Evolutionary conservation across 1,140 invertebrate species (phyloP), one percentile per base, ranked within the genome.

Genomic region (Parasteatoda tepidariorum): DNA sequence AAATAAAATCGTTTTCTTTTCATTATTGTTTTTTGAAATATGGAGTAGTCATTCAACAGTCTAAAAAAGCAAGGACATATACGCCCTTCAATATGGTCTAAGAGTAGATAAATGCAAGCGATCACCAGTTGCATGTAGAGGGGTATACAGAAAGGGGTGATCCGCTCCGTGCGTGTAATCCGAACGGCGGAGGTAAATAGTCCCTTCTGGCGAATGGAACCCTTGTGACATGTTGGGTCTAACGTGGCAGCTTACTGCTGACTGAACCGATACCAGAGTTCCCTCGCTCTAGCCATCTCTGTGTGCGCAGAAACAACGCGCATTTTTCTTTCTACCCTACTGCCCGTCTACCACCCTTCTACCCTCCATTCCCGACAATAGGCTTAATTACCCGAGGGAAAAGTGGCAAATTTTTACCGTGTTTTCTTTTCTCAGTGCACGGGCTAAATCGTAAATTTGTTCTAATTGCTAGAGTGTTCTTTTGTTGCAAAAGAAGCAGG

Each of bases 331-430:
- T 18, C 64, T 11, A 31, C 31, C 24, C 13, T 18, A n/a, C 64
- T 22, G 24, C 26, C 26, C 26, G 26, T 4, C 9, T 28, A 31
- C 64, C 31, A 33, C 64, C 13, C 38, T 67, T 41, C 64, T 7
- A 5, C 38, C 9, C 38, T 2, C 38, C 38, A 18, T 48, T 13
- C 64, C 31, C 64, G 64, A 67, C 64, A 67, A 67, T 67, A 67
- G 64, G 64, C 64, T 67, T 67, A 67, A 67, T 67, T 67, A 67
- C 64, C 64, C 64, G 64, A 67, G 64, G 64, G 64, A 67, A 64
- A 67, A 67, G 64, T 67, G 64, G 64, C 64, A 67, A 67, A 67
- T 67, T 67, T 67, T 67, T 67, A 30, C 64, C 64, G 18, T 38
- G 64, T 67, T 67, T 67, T 22, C 31, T 67, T 67, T 67, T 67